phyloP scores from a whole-genome alignment of 2,113 vertebrate genomes.

The Calyptommatus sinebrachiatus region DNA sequence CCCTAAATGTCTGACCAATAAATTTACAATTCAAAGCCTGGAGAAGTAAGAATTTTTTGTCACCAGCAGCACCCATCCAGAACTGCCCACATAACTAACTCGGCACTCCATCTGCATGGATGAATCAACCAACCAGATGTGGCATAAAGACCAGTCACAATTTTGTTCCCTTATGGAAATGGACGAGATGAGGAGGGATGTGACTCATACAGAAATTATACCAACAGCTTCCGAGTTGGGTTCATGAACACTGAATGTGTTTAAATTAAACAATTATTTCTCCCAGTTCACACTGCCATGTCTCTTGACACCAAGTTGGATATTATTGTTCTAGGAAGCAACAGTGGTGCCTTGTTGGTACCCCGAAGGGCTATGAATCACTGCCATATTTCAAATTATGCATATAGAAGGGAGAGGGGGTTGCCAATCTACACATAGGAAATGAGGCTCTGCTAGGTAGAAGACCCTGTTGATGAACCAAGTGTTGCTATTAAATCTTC shows the following conservation, averaged over 20 bases:
- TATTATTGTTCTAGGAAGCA: constrained; percentile 4
- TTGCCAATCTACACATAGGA: constrained; percentile 11
- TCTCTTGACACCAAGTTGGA: neutral
- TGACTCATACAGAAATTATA: neutral
- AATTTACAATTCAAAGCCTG: too few species aligned
- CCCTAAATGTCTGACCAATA: too few species aligned
- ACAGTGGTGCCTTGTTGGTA: neutral
- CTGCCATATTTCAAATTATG: neutral
- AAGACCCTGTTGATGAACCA: neutral
- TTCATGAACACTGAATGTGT: too few species aligned
- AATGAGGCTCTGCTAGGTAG: neutral
- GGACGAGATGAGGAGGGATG: neutral
- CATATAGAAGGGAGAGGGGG: neutral
- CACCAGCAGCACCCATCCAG: neutral
- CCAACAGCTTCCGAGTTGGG: too few species aligned
- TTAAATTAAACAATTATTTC: neutral
- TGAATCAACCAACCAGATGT: neutral
- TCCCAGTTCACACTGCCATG: neutral
- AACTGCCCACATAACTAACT: too few species aligned
- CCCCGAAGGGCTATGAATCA: neutral
- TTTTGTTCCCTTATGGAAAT: too few species aligned
- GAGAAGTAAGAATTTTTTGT: neutral
- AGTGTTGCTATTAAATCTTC: constrained; percentile 23
- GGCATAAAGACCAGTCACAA: too few species aligned
- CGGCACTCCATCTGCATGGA: neutral